phyloP scores from a whole-genome alignment of 2,888 invertebrate genomes.

The Acrobasis repandana region DNA sequence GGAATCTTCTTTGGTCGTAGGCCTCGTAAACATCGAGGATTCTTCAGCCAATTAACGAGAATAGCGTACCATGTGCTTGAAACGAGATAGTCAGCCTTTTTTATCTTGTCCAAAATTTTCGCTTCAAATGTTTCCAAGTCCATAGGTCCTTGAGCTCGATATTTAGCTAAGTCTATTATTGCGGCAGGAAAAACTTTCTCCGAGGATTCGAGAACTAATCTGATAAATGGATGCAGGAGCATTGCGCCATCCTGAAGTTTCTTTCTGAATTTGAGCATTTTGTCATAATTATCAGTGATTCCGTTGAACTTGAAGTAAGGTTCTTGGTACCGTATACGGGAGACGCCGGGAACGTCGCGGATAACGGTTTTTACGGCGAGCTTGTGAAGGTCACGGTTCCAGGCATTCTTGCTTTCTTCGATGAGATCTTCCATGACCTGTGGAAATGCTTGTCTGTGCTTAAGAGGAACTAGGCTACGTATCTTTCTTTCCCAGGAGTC shows the following conservation, averaged over 20 bases:
- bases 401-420: slow-evolving; percentile 82
- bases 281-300: slow-evolving; percentile 82
- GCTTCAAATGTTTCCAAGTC: slow-evolving; percentile 58
- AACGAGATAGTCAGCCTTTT: slow-evolving; percentile 67
- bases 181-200: slow-evolving; percentile 75
- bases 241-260: slow-evolving; percentile 82
- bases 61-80: slow-evolving; percentile 73
- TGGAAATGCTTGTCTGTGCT: slow-evolving; percentile 82
- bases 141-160: slow-evolving; percentile 67
- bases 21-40: slow-evolving; percentile 69
- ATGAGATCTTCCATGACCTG: slow-evolving; percentile 78
- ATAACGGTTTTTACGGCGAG: slow-evolving; percentile 86
- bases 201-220: slow-evolving; percentile 81
- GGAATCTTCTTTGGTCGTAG: slow-evolving; percentile 64
- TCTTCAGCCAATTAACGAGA: slow-evolving; percentile 73
- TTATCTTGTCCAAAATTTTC: slow-evolving; percentile 65
- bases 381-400: slow-evolving; percentile 83
- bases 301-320: slow-evolving; percentile 84
- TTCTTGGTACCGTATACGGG: slow-evolving; percentile 71
- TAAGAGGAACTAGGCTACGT: slow-evolving; percentile 77
- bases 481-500: slow-evolving; percentile 85
- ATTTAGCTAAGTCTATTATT: slow-evolving; percentile 79
- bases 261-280: slow-evolving; percentile 82
- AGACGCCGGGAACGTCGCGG: slow-evolving; percentile 81
- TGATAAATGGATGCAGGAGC: slow-evolving; percentile 85